Conservation (phyloP, 1,140 invertebrate genomes). For the Lepidurus couesii region DNA sequence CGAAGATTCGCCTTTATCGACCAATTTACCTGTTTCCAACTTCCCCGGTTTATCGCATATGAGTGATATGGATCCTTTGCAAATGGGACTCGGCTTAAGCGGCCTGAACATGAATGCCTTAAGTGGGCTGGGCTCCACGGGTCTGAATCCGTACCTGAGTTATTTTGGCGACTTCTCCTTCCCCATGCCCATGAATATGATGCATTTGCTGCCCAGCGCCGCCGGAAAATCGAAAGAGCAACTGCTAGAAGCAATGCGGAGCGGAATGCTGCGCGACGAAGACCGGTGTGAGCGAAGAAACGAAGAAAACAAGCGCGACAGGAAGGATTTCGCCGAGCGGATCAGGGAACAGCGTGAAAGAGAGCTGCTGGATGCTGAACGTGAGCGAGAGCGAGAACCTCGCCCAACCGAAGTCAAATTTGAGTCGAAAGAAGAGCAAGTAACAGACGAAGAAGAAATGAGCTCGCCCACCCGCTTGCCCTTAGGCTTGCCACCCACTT, state of each 20-base stretch:
- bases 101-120: conserved; percentile 40
- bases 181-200: conserved; percentile 74
- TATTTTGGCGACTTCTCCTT: conserved; percentile 80
- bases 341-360: background rate
- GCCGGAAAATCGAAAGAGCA: conserved; percentile 13
- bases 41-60: conserved; percentile 28
- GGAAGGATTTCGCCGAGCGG: background rate
- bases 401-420: background rate
- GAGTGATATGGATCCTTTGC: conserved; percentile 32
- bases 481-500: background rate
- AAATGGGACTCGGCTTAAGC: conserved; percentile 39
- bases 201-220: conserved; percentile 64
- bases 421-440: background rate
- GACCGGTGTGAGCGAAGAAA: background rate
- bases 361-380: background rate
- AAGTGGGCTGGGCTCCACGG: conserved; percentile 38
- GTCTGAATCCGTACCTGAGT: conserved; percentile 59
- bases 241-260: background rate
- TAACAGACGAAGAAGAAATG: background rate
- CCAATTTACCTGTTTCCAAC: conserved; percentile 5
- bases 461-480: background rate
- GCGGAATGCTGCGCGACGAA: background rate
- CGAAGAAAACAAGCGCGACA: background rate
- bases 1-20: background rate
- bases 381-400: background rate